Percentiles rank a stretch among this genome's conserved stretches.
Conservation (phyloP, 2,113 vertebrate species). For the Catagonus wagneri region DNA sequence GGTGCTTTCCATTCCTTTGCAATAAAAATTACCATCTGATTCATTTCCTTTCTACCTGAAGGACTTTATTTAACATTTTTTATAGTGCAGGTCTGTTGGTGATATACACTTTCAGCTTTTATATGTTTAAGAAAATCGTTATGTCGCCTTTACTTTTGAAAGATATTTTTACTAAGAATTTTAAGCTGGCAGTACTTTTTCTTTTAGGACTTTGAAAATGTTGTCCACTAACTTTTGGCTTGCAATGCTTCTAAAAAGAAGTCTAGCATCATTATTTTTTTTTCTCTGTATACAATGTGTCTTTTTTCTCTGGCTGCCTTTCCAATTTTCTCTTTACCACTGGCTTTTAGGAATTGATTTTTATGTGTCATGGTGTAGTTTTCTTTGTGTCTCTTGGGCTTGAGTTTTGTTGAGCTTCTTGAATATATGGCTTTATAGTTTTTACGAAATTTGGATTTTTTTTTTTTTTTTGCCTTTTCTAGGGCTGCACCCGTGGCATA, state of each 20-base stretch:
- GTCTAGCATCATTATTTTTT: not conserved
- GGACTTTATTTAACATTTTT: not conserved
- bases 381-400: not conserved
- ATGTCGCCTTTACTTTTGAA: not conserved
- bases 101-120: not conserved
- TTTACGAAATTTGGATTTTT: too few species aligned
- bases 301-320: not conserved
- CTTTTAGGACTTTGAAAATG: not conserved
- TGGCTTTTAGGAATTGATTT: slow-evolving; percentile 5
- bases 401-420: not conserved
- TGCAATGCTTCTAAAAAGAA: not conserved
- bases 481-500: too few species aligned
- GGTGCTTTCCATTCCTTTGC: not conserved
- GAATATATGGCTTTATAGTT: not conserved
- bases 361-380: not conserved
- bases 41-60: not conserved
- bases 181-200: not conserved
- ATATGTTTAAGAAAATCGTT: not conserved
- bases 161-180: slow-evolving; percentile 10
- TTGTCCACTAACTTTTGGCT: not conserved
- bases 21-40: not conserved
- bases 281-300: not conserved
- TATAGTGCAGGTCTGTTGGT: not conserved
- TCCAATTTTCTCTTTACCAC: not conserved
- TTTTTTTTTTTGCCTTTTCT: too few species aligned